Percentiles rank a stretch among this genome's conserved stretches.
These are phyloP conservation scores for Cactoblastis cactorum DNA, from an alignment of 2,888 invertebrate species.

Conservation along the genomic window DNA sequence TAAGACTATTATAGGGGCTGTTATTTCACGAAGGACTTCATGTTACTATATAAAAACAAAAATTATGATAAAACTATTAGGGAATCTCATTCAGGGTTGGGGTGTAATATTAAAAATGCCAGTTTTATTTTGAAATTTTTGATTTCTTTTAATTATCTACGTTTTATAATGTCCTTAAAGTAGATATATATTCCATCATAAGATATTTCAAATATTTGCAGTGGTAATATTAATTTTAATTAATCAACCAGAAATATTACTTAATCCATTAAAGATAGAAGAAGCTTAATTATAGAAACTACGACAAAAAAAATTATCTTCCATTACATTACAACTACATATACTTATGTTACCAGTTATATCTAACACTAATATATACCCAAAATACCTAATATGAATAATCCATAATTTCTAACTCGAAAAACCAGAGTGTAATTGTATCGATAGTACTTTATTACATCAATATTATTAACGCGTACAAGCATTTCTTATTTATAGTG, in stretches of 20 bases:
- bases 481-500: slow-evolving; percentile 74
- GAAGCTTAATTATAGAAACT: slow-evolving; percentile 80
- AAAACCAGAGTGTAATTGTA: slow-evolving; percentile 66
- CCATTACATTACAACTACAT: slow-evolving; percentile 77
- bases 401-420: slow-evolving; percentile 77
- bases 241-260: slow-evolving; percentile 78
- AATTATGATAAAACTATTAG: slow-evolving; percentile 61
- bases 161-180: slow-evolving; percentile 81
- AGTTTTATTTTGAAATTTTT: slow-evolving; percentile 76
- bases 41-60: slow-evolving; percentile 65
- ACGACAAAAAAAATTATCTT: slow-evolving; percentile 76
- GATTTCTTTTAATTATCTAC: slow-evolving; percentile 81
- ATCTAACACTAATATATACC: slow-evolving; percentile 79
- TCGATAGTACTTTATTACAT: slow-evolving; percentile 76
- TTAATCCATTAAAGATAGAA: slow-evolving; percentile 78
- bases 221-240: slow-evolving; percentile 80
- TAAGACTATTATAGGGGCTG: slow-evolving; percentile 55
- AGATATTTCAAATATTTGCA: slow-evolving; percentile 81
- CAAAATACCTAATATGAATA: slow-evolving; percentile 80
- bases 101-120: slow-evolving; percentile 74
- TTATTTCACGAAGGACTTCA: slow-evolving; percentile 23
- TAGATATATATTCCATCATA: slow-evolving; percentile 81
- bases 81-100: slow-evolving; percentile 39
- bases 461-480: slow-evolving; percentile 68
- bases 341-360: slow-evolving; percentile 77